Percentiles rank a stretch among this genome's conserved stretches.
Evolutionary conservation across 2,888 invertebrate species (phyloP).

Genomic region (Clistopyga incitator): DNA sequence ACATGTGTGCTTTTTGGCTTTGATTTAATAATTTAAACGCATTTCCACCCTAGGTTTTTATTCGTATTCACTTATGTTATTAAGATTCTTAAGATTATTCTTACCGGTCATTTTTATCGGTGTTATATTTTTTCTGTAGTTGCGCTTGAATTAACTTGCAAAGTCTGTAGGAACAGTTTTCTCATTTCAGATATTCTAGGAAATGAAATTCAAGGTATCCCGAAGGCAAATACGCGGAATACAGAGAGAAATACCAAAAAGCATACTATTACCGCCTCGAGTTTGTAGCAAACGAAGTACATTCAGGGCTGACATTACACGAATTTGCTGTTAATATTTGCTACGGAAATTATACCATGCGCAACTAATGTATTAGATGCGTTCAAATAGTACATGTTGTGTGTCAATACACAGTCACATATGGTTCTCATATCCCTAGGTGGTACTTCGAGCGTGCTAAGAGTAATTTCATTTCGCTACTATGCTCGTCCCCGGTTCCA

Average conservation of each 20-base stretch:
- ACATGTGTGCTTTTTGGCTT: no score
- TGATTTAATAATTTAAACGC: no score
- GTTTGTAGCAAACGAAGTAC: constrained; percentile 1
- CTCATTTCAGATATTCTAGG: neutral
- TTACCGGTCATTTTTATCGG: no score
- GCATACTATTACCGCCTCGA: neutral
- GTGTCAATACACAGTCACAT: neutral
- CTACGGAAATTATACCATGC: constrained; percentile 1
- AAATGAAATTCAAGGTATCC: neutral
- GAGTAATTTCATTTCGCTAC: constrained; percentile 55
- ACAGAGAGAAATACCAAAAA: constrained; percentile 2
- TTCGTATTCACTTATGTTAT: no score
- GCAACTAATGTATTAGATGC: neutral
- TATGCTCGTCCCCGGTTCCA: constrained; percentile 28
- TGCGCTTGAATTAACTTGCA: no score
- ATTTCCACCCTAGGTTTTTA: no score
- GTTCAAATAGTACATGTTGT: neutral
- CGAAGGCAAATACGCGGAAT: neutral
- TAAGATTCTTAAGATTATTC: no score
- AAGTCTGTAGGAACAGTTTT: neutral
- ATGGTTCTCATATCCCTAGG: neutral
- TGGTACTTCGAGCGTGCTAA: neutral
- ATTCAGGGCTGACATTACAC: neutral
- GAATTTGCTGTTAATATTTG: constrained; percentile 14
- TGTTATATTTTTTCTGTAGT: no score